Evolutionary conservation across 2,797 vertebrate species (phyloP), one percentile per base, ranked within the genome.

Genomic region (Thripadectes ignobilis): DNA sequence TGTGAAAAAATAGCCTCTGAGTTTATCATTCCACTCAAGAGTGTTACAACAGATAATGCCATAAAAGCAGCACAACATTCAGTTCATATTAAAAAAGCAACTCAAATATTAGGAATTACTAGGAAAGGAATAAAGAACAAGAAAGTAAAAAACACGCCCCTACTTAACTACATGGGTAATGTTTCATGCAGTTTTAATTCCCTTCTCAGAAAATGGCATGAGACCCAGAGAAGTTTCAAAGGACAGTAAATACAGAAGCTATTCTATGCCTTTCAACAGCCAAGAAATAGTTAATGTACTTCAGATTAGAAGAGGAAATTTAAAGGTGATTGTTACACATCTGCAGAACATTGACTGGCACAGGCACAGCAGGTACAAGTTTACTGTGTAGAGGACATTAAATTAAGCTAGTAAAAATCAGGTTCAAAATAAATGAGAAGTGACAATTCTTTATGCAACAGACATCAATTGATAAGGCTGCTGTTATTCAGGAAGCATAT

Each of bases 401-500:
- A 66, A 62, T 34, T 38, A 87, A 73, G 38, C 17, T 45, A 61
- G 19, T 16, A 52, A 89, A 75, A 65, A 58, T 27, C 36, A 77
- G 9, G 29, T n/a, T 81, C 55, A 88, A 84, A 83, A 88, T 14
- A 61, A 88, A 51, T 29, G 73, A 92, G 27, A 49, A 85, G 14
- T 4, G 3, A 12, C 30, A 75, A 78, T 32, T 88, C 45, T 77
- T 74, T 41, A 77, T 39, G 45, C 24, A 73, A 69, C 22, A 58
- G 45, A 29, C 10, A 73, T 41, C 1, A 8, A 32, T 7, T 69
- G 46, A 73, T 73, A 76, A 82, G 23, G 26, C 34, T 59, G 45
- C 16, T n/a, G 16, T 76, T 87, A 85, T 9, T 92, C 52, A 71
- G 87, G 81, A 95, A 91, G 81, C 2, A 4, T n/a, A 72, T 55